A percentile compares a stretch with the other conserved stretches of the same genome.
Conservation (phyloP, 2,113 vertebrate genomes). For the Scomber colias region DNA sequence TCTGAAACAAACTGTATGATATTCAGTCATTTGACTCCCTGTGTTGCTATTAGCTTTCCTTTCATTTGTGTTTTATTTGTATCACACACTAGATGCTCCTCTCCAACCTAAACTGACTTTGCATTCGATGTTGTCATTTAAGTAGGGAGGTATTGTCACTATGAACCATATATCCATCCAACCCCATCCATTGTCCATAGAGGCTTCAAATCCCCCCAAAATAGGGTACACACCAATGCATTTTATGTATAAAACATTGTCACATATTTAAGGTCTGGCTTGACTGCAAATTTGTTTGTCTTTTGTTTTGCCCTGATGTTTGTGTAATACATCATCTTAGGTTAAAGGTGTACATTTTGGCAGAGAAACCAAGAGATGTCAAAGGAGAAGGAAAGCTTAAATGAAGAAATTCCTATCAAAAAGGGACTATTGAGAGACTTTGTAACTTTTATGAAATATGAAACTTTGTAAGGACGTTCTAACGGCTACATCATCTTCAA, state of each 20-base stretch:
- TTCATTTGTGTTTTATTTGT: constrained; percentile 62
- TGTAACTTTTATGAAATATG: constrained; percentile 61
- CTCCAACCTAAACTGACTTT: constrained; percentile 39
- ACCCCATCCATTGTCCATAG: constrained; percentile 24
- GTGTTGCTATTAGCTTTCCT: constrained; percentile 75
- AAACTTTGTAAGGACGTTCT: constrained; percentile 61
- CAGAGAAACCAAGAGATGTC: constrained; percentile 54
- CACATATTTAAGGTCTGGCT: constrained; percentile 44
- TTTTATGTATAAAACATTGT: constrained; percentile 44
- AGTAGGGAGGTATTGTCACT: constrained; percentile 41
- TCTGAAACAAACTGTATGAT: constrained; percentile 72
- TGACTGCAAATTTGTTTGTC: constrained; percentile 32
- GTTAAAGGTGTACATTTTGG: constrained; percentile 52
- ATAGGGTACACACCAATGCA: constrained; percentile 4
- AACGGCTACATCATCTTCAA: constrained; percentile 60
- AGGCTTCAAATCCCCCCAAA: constrained; percentile 23
- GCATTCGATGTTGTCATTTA: constrained; percentile 34
- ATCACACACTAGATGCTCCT: constrained; percentile 36
- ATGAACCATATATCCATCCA: constrained; percentile 24
- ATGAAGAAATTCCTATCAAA: constrained; percentile 62
- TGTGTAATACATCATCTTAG: constrained; percentile 51
- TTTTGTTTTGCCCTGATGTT: constrained; percentile 52
- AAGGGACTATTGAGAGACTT: constrained; percentile 53
- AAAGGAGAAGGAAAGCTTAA: constrained; percentile 44
- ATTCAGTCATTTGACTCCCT: constrained; percentile 67